Evolutionary conservation across 2,113 vertebrate genomes (phyloP), one percentile per base, ranked within the genome.

Genomic region (Aviceda subcristata): DNA sequence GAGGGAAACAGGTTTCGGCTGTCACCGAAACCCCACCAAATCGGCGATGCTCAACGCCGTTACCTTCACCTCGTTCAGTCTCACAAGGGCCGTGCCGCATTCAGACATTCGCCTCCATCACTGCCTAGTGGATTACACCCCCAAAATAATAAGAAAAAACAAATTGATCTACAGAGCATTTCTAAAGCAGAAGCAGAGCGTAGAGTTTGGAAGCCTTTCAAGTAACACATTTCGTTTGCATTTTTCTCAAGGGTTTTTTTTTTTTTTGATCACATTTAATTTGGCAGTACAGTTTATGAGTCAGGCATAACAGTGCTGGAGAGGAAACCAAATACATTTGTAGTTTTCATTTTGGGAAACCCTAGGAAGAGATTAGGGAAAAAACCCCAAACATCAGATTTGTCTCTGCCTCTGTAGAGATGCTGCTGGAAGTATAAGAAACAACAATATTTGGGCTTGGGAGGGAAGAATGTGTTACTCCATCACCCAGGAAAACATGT

Each of bases 31-130:
- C 14, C 12, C 16, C 36, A 16, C 36, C 24, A 24, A 82, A 81
- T 15, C 36, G 0, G 0, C 11, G 34, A 66, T 11, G 5, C 2
- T 10, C 4, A 6, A 30, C 26, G 57, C 36, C 14, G 5, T 67
- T 29, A 55, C 36, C 55, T 88, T 67, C 34, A 67, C 7, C 26
- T 73, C 45, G 71, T 67, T 74, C 73, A 43, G 18, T 32, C 17
- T 86, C 55, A 30, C 1, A 46, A 18, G 1, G 1, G 7, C 55
- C 9, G 1, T 39, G 46, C 26, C 60, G 36, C 34, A 41, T 80
- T 92, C 53, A 72, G 30, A 39, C 19, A 22, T 56, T 45, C 6
- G 3, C 24, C 60, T 69, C 62, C 45, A 83, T 76, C 62, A 46
- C 46, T 78, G 43, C 23, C 29, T 74, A 46, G 23, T 0, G 5